Base-by-base conservation (phyloP, 1,140 invertebrate species). In the Drosophila funebris region DNA sequence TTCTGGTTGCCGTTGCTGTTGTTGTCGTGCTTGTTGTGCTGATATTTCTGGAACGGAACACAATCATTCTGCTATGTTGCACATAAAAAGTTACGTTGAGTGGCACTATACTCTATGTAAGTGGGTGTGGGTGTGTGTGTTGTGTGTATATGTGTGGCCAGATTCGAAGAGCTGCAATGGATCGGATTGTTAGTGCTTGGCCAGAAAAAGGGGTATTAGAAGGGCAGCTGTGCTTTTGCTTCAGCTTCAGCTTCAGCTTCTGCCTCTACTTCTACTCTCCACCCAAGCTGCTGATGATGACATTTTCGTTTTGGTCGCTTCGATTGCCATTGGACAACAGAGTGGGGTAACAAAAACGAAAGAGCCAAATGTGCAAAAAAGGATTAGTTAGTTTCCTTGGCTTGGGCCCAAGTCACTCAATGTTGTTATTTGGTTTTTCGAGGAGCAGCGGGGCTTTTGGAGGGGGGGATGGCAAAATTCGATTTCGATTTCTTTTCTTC, bases 21-120 rank as follows among this genome's bases (percentile, higher is more conserved):
- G 61, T 54, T 76, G 72, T 43, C 58, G 76, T 77, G 73, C 71
- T 87, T 85, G 81, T 87, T 87, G 81, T 85, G 81, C 81, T 87
- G 81, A 85, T 85, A 85, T 85, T 85, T 85, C 81, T 88, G 75
- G 82, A 85, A 85, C 82, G 82, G 82, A 87, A 87, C 83, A 87
- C 83, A 87, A 87, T 87, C 83, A 88, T 87, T 87, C 83, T 87
- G 83, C 83, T 88, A 87, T 87, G 83, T 88, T 87, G 83, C 83
- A 87, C 83, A 87, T 87, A 87, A 87, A 87, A 88, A 87, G 83
- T 83, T 83, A 87, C 83, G 83, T 83, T 87, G 83, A 87, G 83
- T 88, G 83, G 72, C 83, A 87, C 83, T 87, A 72, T 88, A 71
- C 48, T 44, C 22, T 64, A 2, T 43, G 20, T 44, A 36, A 63